Percentiles rank a stretch among this genome's conserved stretches.
phyloP scores from a whole-genome alignment of 2,113 vertebrate genomes.

The Merops nubicus region DNA sequence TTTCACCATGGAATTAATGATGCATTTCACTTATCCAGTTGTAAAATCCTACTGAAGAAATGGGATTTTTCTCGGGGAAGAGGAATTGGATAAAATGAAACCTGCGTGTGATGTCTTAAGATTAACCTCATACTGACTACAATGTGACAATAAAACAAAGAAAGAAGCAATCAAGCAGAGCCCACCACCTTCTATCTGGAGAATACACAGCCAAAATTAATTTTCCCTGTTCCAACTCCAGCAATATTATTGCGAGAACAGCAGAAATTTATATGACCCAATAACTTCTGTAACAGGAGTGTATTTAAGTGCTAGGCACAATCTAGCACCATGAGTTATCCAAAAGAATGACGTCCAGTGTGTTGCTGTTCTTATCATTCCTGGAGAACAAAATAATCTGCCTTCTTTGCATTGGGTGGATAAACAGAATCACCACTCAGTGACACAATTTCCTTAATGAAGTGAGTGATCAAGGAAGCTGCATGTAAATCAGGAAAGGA shows the following conservation, averaged over 20 bases:
- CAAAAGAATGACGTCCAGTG: neutral
- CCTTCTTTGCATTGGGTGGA: neutral
- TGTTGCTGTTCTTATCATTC: neutral
- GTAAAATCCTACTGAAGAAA: neutral
- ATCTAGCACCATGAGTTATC: neutral
- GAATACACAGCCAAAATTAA: neutral
- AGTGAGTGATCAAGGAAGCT: neutral
- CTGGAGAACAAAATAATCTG: neutral
- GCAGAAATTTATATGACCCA: neutral
- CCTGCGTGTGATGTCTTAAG: neutral
- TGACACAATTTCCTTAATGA: neutral
- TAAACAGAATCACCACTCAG: neutral
- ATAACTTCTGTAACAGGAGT: neutral
- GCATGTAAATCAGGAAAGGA: neutral
- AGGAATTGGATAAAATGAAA: neutral
- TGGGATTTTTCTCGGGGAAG: neutral
- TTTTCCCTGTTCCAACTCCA: neutral
- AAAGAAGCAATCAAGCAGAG: neutral
- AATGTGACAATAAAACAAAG: neutral
- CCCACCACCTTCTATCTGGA: neutral
- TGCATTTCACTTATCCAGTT: neutral
- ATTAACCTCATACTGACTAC: neutral
- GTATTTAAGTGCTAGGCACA: neutral
- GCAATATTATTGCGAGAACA: neutral
- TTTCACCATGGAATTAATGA: neutral